phyloP scores from a whole-genome alignment of 2,113 vertebrate species.

The Alectura lathami region DNA sequence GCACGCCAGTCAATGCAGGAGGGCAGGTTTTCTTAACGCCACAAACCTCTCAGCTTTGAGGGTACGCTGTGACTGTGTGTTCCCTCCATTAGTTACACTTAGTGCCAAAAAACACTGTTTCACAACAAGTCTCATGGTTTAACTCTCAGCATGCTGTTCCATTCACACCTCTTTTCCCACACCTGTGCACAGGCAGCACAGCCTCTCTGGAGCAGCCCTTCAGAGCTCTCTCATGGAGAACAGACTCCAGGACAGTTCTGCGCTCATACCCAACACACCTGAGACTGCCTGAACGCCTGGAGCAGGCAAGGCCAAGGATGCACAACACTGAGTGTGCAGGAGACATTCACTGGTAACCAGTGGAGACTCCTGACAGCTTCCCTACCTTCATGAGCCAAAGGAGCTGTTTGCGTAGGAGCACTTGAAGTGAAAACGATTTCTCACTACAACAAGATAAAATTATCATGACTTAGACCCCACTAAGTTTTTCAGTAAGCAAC shows the following conservation, averaged over 20 bases:
- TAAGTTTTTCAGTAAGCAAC: background rate
- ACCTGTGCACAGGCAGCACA: background rate
- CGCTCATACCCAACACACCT: background rate
- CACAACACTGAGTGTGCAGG: background rate
- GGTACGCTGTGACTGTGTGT: accelerated
- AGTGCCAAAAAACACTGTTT: no score
- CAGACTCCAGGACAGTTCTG: background rate
- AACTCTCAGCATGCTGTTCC: background rate
- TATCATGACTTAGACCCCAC: no score
- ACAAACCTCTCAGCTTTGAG: no score
- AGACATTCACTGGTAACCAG: background rate
- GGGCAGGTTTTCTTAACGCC: background rate
- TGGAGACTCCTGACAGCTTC: background rate
- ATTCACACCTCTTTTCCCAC: background rate
- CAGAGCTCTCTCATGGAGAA: background rate
- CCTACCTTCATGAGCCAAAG: background rate
- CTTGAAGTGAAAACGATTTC: background rate
- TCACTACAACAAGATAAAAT: background rate
- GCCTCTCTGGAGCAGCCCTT: background rate
- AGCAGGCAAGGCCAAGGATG: background rate
- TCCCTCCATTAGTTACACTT: background rate
- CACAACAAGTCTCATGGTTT: background rate
- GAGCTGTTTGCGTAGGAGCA: background rate
- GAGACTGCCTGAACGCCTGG: background rate
- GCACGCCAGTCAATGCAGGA: background rate